phyloP scores from a whole-genome alignment of 2,797 vertebrate genomes.

The Coilia nasus region DNA sequence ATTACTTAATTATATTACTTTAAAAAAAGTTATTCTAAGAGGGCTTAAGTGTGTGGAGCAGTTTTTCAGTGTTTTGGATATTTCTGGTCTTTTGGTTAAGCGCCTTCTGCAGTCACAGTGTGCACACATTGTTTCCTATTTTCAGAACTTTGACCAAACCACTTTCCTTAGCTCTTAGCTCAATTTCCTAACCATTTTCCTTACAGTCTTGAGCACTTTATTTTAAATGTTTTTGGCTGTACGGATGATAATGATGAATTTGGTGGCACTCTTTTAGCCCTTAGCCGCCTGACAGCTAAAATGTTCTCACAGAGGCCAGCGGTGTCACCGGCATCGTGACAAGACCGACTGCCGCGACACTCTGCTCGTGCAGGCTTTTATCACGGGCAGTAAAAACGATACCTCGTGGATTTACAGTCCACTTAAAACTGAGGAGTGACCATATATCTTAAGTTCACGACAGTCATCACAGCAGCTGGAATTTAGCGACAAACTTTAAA shows the following conservation, averaged over 20 bases:
- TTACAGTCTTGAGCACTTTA: too few species aligned
- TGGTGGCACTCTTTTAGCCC: neutral
- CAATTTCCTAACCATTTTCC: too few species aligned
- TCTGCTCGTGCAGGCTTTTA: neutral
- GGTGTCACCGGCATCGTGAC: neutral
- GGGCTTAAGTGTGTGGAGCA: too few species aligned
- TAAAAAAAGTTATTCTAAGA: too few species aligned
- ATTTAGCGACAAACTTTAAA: neutral
- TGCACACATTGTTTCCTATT: too few species aligned
- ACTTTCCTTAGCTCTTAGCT: too few species aligned
- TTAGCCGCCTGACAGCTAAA: neutral
- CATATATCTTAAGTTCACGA: constrained; percentile 28
- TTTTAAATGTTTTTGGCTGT: too few species aligned
- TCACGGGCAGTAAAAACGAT: constrained; percentile 33
- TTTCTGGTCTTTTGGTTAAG: too few species aligned
- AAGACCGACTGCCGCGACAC: neutral
- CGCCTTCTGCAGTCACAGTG: too few species aligned
- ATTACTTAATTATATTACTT: too few species aligned
- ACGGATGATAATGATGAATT: neutral
- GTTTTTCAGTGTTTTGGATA: too few species aligned
- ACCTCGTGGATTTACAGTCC: constrained; percentile 41
- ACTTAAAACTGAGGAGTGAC: constrained; percentile 30
- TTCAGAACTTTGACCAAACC: too few species aligned
- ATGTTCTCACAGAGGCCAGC: neutral
- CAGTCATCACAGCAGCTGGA: neutral